Evolutionary conservation across 2,888 invertebrate genomes (phyloP), one percentile per base, ranked within the genome.

Genomic region (Gastrophysa polygoni): DNA sequence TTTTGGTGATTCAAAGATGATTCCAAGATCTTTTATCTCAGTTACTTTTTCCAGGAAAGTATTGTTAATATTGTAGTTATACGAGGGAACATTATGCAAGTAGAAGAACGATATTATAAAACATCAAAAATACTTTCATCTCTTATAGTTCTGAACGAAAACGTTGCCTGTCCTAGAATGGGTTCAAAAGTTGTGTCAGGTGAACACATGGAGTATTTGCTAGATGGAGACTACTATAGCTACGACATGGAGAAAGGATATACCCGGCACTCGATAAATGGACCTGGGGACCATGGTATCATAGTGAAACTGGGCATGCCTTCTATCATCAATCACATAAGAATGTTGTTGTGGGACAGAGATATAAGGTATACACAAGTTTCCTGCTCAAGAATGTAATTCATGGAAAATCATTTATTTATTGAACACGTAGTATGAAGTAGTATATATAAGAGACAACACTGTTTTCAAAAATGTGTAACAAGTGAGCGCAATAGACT

Each of bases 221-320:
- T 98, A 32, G 95, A 98, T 80, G 96, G 96, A 0, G 95, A 98
- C 83, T 87, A 87, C 44, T 88, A 86, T 66, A 89, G 88, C 71
- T 96, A 95, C 80, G 95, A 96, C 82, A 92, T 95, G 90, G 98
- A 98, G 81, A 88, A 92, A 68, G 98, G 92, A 63, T 92, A 90
- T 77, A 88, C 89, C 0, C 74, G 81, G 60, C 82, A 82, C 64
- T 79, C 80, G 0, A 82, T 82, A 51, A 80, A 77, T 56, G 79
- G 79, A 11, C 76, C 79, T 1, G 87, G 85, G 38, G 89, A 89
- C 81, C 88, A 90, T 79, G 92, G 95, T 63, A 96, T 98, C 78
- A 87, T 93, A 6, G 90, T 98, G 49, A 91, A 93, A 74, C 86
- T 98, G 58, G 89, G 89, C 68, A 88, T 90, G 54, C 89, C 90